Percentiles rank a stretch among this genome's conserved stretches.
Evolutionary conservation across 2,888 invertebrate species (phyloP).

Genomic region (Pterobdella sp.): DNA sequence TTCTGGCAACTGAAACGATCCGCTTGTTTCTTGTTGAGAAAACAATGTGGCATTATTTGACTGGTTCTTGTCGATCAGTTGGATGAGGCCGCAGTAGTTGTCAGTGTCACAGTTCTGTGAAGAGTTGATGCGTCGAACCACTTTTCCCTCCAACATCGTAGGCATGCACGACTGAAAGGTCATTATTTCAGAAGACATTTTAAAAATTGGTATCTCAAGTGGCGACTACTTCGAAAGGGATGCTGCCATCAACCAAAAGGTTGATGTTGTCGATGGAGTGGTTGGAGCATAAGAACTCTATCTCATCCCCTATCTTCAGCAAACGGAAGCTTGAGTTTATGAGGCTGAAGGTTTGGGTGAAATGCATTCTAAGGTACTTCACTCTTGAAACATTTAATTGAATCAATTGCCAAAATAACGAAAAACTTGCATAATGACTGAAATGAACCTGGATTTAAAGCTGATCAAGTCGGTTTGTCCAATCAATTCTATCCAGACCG

Average conservation of each 20-base stretch:
- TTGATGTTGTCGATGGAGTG: slow-evolving; percentile 25
- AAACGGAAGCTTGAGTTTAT: slow-evolving; percentile 23
- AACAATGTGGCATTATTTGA: neutral
- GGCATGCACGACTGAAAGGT: slow-evolving; percentile 22
- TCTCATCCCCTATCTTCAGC: slow-evolving; percentile 26
- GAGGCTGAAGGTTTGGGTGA: slow-evolving; percentile 9
- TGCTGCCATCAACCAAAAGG: slow-evolving; percentile 19
- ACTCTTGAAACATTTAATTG: neutral
- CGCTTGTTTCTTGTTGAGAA: neutral
- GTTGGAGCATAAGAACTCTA: slow-evolving; percentile 24
- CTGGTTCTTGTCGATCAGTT: slow-evolving; percentile 21
- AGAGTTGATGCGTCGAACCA: slow-evolving; percentile 24
- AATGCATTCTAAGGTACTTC: neutral
- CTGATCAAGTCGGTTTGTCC: slow-evolving; percentile 25
- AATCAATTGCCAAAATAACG: neutral
- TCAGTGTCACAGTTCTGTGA: slow-evolving; percentile 20
- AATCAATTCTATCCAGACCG: slow-evolving; percentile 26
- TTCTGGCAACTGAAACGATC: neutral
- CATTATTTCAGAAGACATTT: too few relatives aligned
- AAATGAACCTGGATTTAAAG: slow-evolving; percentile 27
- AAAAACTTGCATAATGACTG: neutral
- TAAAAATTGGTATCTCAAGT: too few relatives aligned
- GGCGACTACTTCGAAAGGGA: slow-evolving; percentile 17
- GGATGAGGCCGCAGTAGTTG: slow-evolving; percentile 24
- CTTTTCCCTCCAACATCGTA: slow-evolving; percentile 18